A percentile compares a stretch with the other conserved stretches of the same genome.
These are phyloP conservation scores for Carettochelys insculpta DNA, from an alignment of 2,113 vertebrate species.

Conservation along the genomic window DNA sequence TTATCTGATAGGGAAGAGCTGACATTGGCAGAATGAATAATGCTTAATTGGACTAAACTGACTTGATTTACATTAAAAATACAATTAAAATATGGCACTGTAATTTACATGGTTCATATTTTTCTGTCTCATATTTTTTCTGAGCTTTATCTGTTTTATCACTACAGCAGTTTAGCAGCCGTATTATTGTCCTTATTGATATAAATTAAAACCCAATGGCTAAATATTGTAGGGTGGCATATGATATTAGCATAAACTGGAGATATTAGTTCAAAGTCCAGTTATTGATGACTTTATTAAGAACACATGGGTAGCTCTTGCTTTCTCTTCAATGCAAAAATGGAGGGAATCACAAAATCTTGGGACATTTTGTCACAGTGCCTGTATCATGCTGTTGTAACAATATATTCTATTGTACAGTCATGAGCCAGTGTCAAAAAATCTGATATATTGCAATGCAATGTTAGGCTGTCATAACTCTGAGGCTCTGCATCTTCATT, in stretches of 20 bases:
- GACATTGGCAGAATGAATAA: slow-evolving; percentile 60
- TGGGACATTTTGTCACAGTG: not conserved
- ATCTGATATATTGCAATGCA: rapidly evolving
- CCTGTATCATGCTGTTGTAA: not conserved
- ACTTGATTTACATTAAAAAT: slow-evolving; percentile 48
- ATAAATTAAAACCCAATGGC: slow-evolving; percentile 51
- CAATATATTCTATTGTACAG: not conserved
- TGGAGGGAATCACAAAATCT: not conserved
- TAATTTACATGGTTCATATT: slow-evolving; percentile 34
- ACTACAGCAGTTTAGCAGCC: slow-evolving; percentile 42
- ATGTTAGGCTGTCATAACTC: not conserved
- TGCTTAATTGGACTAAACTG: slow-evolving; percentile 65
- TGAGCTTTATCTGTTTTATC: not conserved
- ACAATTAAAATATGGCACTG: slow-evolving; percentile 46
- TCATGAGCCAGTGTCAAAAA: not conserved
- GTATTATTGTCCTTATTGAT: slow-evolving; percentile 57
- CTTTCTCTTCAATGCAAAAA: not conserved
- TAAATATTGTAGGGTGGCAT: slow-evolving; percentile 54
- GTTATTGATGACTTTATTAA: slow-evolving; percentile 58
- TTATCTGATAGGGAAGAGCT: slow-evolving; percentile 64
- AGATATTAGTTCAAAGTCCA: slow-evolving; percentile 3
- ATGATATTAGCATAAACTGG: slow-evolving; percentile 32
- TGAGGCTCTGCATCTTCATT: not conserved
- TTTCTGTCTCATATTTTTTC: not conserved
- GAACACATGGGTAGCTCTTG: not conserved